Evolutionary conservation across 2,797 vertebrate species (phyloP).

Genomic region (Eremophila alpestris): DNA sequence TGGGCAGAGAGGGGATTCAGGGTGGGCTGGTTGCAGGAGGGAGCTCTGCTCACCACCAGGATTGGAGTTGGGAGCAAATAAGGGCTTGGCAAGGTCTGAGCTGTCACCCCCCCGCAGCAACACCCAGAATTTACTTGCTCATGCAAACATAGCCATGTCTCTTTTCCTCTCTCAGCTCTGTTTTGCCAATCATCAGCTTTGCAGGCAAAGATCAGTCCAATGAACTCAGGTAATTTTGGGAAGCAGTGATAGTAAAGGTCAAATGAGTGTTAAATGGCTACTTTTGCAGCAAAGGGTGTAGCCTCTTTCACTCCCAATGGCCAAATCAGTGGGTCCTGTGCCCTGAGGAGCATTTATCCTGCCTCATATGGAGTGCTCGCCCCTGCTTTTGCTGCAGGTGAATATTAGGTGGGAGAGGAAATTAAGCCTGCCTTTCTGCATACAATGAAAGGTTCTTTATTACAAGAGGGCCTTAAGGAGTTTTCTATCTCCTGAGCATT

Average conservation of each 20-base stretch:
- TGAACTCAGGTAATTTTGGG: background rate
- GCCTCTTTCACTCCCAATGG: background rate
- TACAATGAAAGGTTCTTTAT: constrained; percentile 44
- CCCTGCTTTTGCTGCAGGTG: background rate
- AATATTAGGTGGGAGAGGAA: background rate
- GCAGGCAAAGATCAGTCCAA: background rate
- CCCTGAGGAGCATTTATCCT: background rate
- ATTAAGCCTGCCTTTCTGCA: constrained; percentile 31
- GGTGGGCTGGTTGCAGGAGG: background rate
- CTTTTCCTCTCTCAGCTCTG: background rate
- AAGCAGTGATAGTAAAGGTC: background rate
- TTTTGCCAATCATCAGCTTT: background rate
- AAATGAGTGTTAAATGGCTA: background rate
- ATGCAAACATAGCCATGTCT: background rate
- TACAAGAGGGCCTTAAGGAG: constrained; percentile 12
- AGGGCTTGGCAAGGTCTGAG: background rate
- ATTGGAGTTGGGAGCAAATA: rapidly evolving
- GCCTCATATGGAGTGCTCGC: background rate
- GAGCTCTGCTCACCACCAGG: background rate
- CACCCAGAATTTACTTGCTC: background rate
- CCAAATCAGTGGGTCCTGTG: background rate
- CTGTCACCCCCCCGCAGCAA: background rate
- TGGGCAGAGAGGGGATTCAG: background rate
- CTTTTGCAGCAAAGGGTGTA: background rate
- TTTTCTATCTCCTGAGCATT: constrained; percentile 43